These are phyloP conservation scores for Pseudachorutes palmiensis DNA, from an alignment of 1,140 invertebrate genomes.

Conservation along the genomic window DNA sequence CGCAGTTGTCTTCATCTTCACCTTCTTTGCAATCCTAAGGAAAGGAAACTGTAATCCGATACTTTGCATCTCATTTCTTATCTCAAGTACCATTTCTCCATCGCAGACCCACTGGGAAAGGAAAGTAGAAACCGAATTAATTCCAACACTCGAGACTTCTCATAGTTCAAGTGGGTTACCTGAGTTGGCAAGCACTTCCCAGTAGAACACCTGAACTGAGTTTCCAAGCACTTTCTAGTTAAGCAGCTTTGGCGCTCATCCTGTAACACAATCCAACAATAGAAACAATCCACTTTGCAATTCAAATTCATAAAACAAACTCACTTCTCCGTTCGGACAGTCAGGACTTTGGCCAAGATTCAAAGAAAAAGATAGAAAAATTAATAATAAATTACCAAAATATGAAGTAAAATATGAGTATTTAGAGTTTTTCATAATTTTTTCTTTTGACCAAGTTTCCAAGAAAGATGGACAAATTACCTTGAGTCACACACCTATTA, in stretches of 20 bases:
- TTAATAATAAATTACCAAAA: no score
- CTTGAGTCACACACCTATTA: no score
- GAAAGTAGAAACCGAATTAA: neutral
- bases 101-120: constrained; percentile 22
- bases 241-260: constrained; percentile 49
- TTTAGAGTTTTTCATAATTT: neutral
- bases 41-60: neutral
- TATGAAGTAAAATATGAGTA: neutral
- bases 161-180: no score
- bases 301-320: neutral
- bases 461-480: no score
- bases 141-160: no score
- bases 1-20: constrained; percentile 55
- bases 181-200: constrained; percentile 48
- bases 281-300: neutral
- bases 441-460: neutral
- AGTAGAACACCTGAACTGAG: constrained; percentile 56
- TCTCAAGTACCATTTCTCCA: constrained; percentile 41
- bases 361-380: no score
- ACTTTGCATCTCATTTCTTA: neutral
- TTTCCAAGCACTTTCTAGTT: constrained; percentile 49
- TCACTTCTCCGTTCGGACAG: constrained; percentile 1
- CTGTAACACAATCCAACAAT: neutral
- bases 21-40: constrained; percentile 37
- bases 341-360: constrained; percentile 15